Evolutionary conservation across 2,888 invertebrate species (phyloP).

Genomic region (Pogonocherus hispidulus): DNA sequence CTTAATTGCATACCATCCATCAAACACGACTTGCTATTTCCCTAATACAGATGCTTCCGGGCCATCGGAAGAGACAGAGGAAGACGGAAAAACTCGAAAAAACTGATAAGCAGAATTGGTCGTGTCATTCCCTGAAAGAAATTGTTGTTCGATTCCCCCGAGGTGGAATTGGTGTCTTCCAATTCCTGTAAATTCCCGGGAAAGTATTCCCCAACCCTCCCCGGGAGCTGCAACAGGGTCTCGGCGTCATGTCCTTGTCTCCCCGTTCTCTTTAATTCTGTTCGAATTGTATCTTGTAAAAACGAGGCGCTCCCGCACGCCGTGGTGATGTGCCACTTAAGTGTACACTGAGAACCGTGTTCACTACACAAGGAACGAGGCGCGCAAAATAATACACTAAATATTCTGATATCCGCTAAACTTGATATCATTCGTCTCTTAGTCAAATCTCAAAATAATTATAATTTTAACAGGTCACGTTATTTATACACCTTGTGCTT

Average conservation of each 20-base stretch:
- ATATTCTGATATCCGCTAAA: no score
- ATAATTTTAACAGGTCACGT: no score
- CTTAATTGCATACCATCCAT: background rate
- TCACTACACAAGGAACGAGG: background rate
- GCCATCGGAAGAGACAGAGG: background rate
- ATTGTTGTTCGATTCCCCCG: conserved; percentile 63
- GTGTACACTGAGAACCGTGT: background rate
- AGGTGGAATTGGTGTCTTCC: conserved; percentile 63
- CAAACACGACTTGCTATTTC: conserved; percentile 9
- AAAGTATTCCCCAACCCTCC: conserved; percentile 44
- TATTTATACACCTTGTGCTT: no score
- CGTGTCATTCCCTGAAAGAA: conserved; percentile 61
- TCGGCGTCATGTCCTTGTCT: conserved; percentile 30
- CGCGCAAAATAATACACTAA: no score
- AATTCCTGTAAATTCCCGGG: conserved; percentile 55
- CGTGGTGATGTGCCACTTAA: background rate
- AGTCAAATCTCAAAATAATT: no score
- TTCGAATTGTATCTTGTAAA: conserved; percentile 45
- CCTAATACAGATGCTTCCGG: background rate
- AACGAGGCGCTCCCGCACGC: conserved; percentile 41
- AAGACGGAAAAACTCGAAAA: conserved; percentile 46
- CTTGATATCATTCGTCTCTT: no score
- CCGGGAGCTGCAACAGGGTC: conserved; percentile 41
- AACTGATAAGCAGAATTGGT: conserved; percentile 67
- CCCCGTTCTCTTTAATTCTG: conserved; percentile 41